These are phyloP conservation scores for Drosophila austrosaltans DNA, from an alignment of 2,888 invertebrate genomes.

Conservation along the genomic window DNA sequence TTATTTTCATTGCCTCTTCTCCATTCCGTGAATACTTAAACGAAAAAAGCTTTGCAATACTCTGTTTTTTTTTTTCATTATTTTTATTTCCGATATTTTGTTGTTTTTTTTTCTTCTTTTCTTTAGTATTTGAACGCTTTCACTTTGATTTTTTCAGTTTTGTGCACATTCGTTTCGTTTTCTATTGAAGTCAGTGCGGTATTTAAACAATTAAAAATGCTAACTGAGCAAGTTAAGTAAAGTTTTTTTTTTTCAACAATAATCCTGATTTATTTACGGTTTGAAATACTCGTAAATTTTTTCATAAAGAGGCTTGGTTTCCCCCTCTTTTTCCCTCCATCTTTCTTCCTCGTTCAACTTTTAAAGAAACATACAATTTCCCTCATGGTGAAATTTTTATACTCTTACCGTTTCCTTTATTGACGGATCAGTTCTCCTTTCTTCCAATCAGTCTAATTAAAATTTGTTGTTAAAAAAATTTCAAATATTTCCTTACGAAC, in stretches of 20 bases:
- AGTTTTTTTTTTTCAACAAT: slow-evolving; percentile 1
- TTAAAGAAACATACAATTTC: neutral
- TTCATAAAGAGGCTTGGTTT: neutral
- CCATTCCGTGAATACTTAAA: slow-evolving; percentile 13
- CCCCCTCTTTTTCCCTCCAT: too few relatives aligned
- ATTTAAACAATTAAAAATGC: slow-evolving; percentile 21
- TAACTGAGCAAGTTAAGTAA: neutral
- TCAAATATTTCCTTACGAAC: neutral
- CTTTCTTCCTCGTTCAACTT: neutral
- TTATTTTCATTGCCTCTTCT: slow-evolving; percentile 40
- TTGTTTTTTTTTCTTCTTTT: slow-evolving; percentile 9
- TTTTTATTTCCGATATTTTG: slow-evolving; percentile 22
- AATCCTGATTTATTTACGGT: slow-evolving; percentile 21
- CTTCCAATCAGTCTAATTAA: neutral
- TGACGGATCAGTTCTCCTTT: neutral
- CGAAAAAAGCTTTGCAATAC: slow-evolving; percentile 44
- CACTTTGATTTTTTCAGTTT: slow-evolving; percentile 53
- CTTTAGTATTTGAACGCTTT: slow-evolving; percentile 57
- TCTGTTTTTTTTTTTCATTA: slow-evolving; percentile 35
- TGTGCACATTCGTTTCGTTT: slow-evolving; percentile 2
- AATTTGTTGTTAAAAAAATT: too few relatives aligned
- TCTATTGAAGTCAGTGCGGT: neutral
- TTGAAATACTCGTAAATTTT: slow-evolving; percentile 4
- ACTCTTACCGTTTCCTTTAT: neutral
- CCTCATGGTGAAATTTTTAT: neutral